Conservation (phyloP, 2,113 vertebrate species). For the Pardalotus punctatus region DNA sequence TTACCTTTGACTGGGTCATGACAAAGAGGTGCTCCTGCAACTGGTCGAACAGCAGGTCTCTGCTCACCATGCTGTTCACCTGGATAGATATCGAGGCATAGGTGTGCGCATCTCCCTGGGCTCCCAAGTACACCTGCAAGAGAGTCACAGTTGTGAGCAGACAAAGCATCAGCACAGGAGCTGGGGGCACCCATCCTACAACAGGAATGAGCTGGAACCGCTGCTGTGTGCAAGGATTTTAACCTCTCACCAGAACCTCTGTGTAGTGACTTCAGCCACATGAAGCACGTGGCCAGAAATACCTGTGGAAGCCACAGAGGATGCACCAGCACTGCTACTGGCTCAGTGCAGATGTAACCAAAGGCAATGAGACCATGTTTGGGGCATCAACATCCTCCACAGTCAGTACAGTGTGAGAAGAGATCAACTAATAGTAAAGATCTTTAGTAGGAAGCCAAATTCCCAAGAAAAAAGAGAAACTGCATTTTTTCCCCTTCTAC, state of each 20-base stretch:
- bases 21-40: constrained; percentile 87
- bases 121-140: constrained; percentile 86
- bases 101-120: constrained; percentile 77
- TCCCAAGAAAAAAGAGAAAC: not conserved
- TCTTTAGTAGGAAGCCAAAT: not conserved
- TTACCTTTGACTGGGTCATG: constrained; percentile 89
- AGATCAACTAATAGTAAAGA: fast-evolving
- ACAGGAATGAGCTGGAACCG: not conserved
- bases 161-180: not conserved
- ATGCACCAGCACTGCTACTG: not conserved
- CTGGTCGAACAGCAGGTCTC: constrained; percentile 90
- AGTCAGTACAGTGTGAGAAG: not conserved
- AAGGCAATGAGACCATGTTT: not conserved
- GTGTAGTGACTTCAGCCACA: not conserved
- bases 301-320: fast-evolving
- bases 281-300: not conserved
- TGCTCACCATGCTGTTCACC: constrained; percentile 80
- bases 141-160: not conserved
- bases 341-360: not conserved
- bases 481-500: not conserved
- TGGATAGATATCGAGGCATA: constrained; percentile 83
- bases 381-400: not conserved
- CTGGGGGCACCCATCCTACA: fast-evolving
- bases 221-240: not conserved
- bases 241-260: not conserved